These are phyloP conservation scores for Lagopus leucura DNA, from an alignment of 2,113 vertebrate species.

Conservation along the genomic window DNA sequence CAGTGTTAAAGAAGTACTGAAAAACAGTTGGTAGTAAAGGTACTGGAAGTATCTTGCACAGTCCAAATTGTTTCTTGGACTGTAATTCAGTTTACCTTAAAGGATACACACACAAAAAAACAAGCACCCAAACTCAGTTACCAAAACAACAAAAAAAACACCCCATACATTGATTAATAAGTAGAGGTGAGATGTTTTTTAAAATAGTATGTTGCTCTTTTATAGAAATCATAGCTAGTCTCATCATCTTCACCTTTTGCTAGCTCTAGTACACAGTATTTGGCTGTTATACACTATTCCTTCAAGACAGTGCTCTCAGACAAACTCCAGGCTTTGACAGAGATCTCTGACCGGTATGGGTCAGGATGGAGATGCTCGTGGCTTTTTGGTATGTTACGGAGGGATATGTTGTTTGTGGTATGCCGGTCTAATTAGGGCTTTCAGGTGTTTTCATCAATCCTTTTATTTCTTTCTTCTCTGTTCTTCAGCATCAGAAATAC, in stretches of 20 bases:
- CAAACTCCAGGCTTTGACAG: neutral
- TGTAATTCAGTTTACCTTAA: neutral
- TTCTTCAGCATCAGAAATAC: neutral
- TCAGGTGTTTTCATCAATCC: neutral
- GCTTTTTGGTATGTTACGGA: neutral
- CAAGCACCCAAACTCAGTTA: fast-evolving
- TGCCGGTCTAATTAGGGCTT: neutral
- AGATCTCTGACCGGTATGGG: fast-evolving
- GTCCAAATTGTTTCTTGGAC: neutral
- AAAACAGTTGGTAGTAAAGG: neutral
- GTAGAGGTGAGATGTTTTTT: neutral
- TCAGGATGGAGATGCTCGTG: fast-evolving
- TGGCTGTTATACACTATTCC: neutral
- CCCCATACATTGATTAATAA: neutral
- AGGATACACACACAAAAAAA: neutral
- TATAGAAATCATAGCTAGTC: neutral
- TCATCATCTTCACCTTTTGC: neutral
- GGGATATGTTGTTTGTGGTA: neutral
- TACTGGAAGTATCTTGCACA: neutral
- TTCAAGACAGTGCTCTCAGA: neutral
- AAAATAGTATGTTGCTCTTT: neutral
- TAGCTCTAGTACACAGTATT: neutral
- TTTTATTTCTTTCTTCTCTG: neutral
- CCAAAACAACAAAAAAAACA: neutral
- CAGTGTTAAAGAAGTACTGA: neutral